Evolutionary conservation across 2,888 invertebrate genomes (phyloP), one percentile per base, ranked within the genome.

Genomic region (Cerceris rybyensis): DNA sequence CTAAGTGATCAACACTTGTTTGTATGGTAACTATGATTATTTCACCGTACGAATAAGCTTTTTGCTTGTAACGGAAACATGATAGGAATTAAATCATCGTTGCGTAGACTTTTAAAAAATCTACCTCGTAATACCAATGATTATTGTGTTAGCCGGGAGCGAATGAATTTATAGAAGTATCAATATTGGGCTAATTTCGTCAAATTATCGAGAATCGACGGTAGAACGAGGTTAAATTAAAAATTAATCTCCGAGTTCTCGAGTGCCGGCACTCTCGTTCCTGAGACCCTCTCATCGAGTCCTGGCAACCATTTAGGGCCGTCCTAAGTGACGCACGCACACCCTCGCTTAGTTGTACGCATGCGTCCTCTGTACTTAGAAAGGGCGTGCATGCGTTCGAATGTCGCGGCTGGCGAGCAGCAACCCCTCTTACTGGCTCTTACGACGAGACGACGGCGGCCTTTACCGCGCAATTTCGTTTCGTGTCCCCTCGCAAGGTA

Each of bases 391-490:
- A 61, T 70, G 66, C 70, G 67, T 57, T 71, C 65, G 76, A 78
- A 70, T 70, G 75, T 75, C 74, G 69, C 64, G 77, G 70, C 70
- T 80, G 66, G 70, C 50, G 54, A 66, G 52, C 63, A 46, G 49
- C 75, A 75, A 78, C 70, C 77, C 74, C 72, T 68, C 69, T 28
- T 28, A 9, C 49, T 28, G 61, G 58, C 73, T 75, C 78, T 83
- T 78, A 71, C 63, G 66, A 64, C 77, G 80, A 67, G 75, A 74
- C 71, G 67, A 71, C 67, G 77, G 60, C 75, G 59, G 71, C 81
- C 69, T 72, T 80, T 52, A 52, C 64, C 79, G 66, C 70, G 78
- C 80, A 77, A 86, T 82, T 82, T 86, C 82, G 77, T 73, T 74
- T 70, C 74, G 70, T 59, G 60, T 64, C 71, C 68, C 60, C 71